Evolutionary conservation across 2,113 vertebrate genomes (phyloP), one percentile per base, ranked within the genome.

Genomic region (Rhagologus leucostigma): DNA sequence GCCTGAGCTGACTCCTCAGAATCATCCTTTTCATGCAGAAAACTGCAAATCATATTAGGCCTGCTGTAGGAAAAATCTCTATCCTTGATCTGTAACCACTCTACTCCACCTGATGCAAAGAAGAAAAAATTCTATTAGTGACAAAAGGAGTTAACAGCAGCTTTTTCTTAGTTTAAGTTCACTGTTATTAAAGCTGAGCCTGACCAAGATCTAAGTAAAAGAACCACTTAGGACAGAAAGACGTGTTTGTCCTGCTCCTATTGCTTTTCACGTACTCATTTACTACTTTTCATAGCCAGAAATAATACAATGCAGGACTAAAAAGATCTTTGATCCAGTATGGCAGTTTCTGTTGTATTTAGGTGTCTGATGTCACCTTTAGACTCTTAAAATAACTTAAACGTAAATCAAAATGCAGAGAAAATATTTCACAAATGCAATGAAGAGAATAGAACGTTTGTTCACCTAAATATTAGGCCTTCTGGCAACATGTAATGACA

Each of bases 1-100:
- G 97, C 94, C 33, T 97, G 80, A 89, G 71, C 90, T 29, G 75
- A 91, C 39, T 96, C 97, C 19, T 98, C 97, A 33, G 96, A 97
- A 62, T 97, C 97, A 71, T 98, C 98, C 79, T 98, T 97, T 95
- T 98, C 97, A 86, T 97, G 97, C 13, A 98, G 89, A 84, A 98
- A 98, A 71, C 91, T 98, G 96, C 98, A 98, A 29, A 98, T 98
- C 67, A 95, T 96, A 44, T 98, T 97, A 21, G 95, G 97, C 95
- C 98, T 97, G 63, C 98, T 97, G 55, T 97, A 96, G 60, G 96
- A 97, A 83, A 97, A 98, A 52, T 98, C 97, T 74, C 97, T 98
- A 42, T 98, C 98, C 89, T 98, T 98, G 87, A 98, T 98, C 65
- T 98, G 98, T 39, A 98, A 96, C 97, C 98, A 98, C 79, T 98